Evolutionary conservation across 2,113 vertebrate genomes (phyloP).

Genomic region (Oryzias melastigma): DNA sequence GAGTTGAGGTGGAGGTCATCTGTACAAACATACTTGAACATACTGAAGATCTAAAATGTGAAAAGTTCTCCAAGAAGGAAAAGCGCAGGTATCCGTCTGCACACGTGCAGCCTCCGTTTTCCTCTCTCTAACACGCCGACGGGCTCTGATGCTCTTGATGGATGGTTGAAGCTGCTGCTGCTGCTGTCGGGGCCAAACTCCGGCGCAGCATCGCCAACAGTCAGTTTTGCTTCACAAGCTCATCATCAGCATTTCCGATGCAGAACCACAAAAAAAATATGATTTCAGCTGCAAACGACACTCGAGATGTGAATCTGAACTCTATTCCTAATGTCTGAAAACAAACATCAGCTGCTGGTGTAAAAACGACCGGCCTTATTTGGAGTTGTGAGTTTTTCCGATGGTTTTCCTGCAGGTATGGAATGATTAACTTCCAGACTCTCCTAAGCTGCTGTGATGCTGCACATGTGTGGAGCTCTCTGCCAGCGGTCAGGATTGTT

Average conservation of each 20-base stretch:
- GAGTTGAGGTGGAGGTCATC: background rate
- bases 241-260: conserved; percentile 4
- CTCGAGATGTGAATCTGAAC: background rate
- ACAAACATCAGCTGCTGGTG: background rate
- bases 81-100: too few species aligned
- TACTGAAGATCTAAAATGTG: too few species aligned
- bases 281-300: background rate
- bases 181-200: background rate
- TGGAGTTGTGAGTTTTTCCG: conserved; percentile 1
- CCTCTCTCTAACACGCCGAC: background rate
- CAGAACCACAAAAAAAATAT: background rate
- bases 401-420: conserved; percentile 23
- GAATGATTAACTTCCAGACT: conserved; percentile 37
- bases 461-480: conserved; percentile 16
- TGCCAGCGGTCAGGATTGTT: conserved; percentile 41
- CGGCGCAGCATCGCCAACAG: background rate
- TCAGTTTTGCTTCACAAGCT: conserved; percentile 3
- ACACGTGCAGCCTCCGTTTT: background rate
- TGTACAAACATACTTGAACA: too few species aligned
- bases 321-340: too few species aligned
- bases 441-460: conserved; percentile 21
- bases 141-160: background rate
- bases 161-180: background rate
- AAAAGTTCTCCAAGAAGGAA: too few species aligned
- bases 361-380: background rate